Conservation (phyloP, 2,888 invertebrate genomes). For the Lasioglossum oenotherae region DNA sequence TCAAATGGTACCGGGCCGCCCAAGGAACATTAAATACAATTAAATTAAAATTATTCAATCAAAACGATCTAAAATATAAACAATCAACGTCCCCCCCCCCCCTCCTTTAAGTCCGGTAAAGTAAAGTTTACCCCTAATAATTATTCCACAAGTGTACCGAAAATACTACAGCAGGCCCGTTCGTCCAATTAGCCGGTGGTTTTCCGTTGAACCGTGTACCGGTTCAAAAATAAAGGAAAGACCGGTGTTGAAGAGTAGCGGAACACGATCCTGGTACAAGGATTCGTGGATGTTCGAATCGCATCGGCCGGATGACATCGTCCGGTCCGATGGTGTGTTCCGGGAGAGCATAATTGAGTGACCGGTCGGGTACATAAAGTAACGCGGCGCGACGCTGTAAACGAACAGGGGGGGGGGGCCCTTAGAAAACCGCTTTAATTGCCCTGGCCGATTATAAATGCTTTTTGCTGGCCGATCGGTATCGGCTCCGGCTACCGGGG, state of each 20-base stretch:
- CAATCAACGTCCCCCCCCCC: too few species aligned
- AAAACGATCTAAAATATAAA: too few species aligned
- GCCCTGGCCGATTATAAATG: conserved; percentile 60
- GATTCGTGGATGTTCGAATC: conserved; percentile 1
- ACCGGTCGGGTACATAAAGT: conserved; percentile 38
- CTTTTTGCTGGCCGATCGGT: conserved; percentile 55
- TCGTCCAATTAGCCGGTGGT: neutral
- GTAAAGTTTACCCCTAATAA: too few species aligned
- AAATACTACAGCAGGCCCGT: neutral
- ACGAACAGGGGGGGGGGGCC: neutral
- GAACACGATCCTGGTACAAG: conserved; percentile 1
- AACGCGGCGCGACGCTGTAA: conserved; percentile 25
- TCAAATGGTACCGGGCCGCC: too few species aligned
- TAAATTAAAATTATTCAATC: too few species aligned
- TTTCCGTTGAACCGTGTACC: neutral
- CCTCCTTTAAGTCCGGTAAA: too few species aligned
- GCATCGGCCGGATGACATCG: neutral
- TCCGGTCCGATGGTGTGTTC: neutral
- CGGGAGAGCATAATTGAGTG: conserved; percentile 11
- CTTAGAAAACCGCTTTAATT: conserved; percentile 50
- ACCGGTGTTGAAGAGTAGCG: neutral
- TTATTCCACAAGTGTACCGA: neutral
- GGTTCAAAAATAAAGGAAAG: neutral
- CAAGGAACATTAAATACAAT: too few species aligned
- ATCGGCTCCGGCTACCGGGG: conserved; percentile 58